Percentiles rank a stretch among this genome's conserved stretches.
These are phyloP conservation scores for Anoncus sp. DNA, from an alignment of 2,888 invertebrate species.

Conservation along the genomic window DNA sequence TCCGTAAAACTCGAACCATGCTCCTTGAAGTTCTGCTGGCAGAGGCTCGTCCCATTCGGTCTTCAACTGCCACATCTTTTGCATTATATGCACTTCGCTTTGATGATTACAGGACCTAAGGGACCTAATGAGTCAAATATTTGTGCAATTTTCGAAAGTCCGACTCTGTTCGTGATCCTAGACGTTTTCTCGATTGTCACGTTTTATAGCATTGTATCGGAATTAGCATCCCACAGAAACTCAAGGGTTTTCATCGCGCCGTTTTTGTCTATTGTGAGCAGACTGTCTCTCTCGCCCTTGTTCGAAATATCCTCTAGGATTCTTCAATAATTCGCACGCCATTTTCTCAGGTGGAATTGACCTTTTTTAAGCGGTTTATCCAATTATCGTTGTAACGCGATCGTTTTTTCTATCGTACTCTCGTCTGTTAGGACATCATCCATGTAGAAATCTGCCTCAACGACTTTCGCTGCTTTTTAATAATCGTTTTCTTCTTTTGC, in stretches of 20 bases:
- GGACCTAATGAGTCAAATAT: conserved; percentile 60
- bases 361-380: conserved; percentile 6
- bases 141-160: conserved; percentile 49
- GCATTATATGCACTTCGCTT: conserved; percentile 45
- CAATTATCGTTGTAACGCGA: conserved; percentile 15
- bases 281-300: conserved; percentile 28
- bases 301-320: conserved; percentile 23
- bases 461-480: conserved; percentile 27
- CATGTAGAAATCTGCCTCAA: conserved; percentile 54
- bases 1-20: conserved; percentile 41
- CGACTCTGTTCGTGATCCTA: conserved; percentile 40
- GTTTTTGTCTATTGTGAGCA: conserved; percentile 50
- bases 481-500: conserved; percentile 37
- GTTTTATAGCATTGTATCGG: conserved; percentile 46
- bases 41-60: conserved; percentile 38
- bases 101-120: conserved; percentile 44
- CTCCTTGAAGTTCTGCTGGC: conserved; percentile 15
- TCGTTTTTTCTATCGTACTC: conserved; percentile 17
- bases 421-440: conserved; percentile 55
- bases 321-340: conserved; percentile 30
- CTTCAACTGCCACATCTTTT: conserved; percentile 39
- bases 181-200: conserved; percentile 14
- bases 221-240: conserved; percentile 50
- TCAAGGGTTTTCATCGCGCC: conserved; percentile 49
- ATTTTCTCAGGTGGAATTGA: conserved; percentile 51